Base-by-base conservation (phyloP, 2,888 invertebrate genomes). In the Drosophila leonis region DNA sequence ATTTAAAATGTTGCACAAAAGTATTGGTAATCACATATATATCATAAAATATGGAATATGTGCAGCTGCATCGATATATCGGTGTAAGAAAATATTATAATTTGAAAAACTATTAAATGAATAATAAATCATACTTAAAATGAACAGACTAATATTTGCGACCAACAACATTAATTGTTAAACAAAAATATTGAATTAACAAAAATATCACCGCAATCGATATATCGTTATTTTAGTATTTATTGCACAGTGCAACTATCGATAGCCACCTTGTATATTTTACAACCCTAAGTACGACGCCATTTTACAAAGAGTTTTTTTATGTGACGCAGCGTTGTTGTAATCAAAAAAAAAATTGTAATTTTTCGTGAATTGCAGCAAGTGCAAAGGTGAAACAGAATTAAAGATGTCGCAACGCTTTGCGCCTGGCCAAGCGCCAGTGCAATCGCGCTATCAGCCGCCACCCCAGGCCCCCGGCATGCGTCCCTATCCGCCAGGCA, bases 401-500 rank as follows among this genome's bases (percentile, higher is more conserved):
- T 41, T 56, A 41, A 82, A 72, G 33, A 92, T 92, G 92, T 85
- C 92, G 35, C 92, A 92, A 84, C 86, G 92, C 56, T 92, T 92
- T 81, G 90, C 91, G 54, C 90, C 92, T 65, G 92, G 91, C 76
- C 91, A 87, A 69, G 91, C 91, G 67, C 87, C 92, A 42, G 92
- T 91, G 46, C 92, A 92, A 65, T 90, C 92, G 20, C 91, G 92
- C 64, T 93, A 93, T 63, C 93, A 92, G 74, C 92, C 92, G 12
- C 92, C 92, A 12, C 92, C 92, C 29, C 91, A 92, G 66, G 79
- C 92, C 4, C 81, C 92, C 18, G 91, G 90, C 42, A 93, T 93
- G 92, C 90, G 93, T 55, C 92, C 93, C 33, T 93, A 92, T 67
- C 90, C 91, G 6, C 85, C 96, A 12, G 95, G 95, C 52, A 78